Base-by-base conservation (phyloP, 2,113 vertebrate species). In the Paralichthys olivaceus region DNA sequence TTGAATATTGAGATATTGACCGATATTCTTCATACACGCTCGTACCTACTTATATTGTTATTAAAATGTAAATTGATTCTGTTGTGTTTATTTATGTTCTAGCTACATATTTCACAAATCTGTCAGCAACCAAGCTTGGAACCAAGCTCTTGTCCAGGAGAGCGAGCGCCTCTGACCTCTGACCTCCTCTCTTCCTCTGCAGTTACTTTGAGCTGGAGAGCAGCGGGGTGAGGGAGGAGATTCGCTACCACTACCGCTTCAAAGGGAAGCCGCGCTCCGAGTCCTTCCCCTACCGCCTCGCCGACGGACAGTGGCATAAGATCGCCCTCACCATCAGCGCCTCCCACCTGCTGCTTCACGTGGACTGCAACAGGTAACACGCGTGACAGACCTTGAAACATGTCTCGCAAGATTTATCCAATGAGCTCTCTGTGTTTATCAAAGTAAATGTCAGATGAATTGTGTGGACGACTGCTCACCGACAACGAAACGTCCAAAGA, bases 201-300 rank as follows among this genome's bases (percentile, higher is more conserved):
- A 99, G 97, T 90, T 98, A 97, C 89, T 98, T 99, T 90, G 97
- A 99, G 87, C 88, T 99, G 94, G 97, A 98, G 90, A 98, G 96
- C 96, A 98, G 96, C 0, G 96, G 97, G 7, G 92, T 97, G 75
- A 92, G 96, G 68, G 97, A 98, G 79, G 97, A 98, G 92, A 94
- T 99, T 60, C 94, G 97, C 51, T 98, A 96, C 64, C 97, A 96
- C 90, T 99, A 97, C 86, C 95, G 95, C 60, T 96, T 94, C 76
- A 89, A 93, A 0, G 97, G 97, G 68, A 96, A 95, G 88, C 94
- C 94, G 0, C 95, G 95, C 51, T 96, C 95, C 0, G 96, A 99
- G 85, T 95, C 95, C n/a, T 96, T 99, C 85, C 97, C 97, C 0
- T 99, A 98, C 69, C 96, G 96, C 26, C 95, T 99, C 77, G 97